Percentiles rank a stretch among this genome's conserved stretches.
Conservation (phyloP, 2,797 vertebrate genomes). For the Alectoris magna region DNA sequence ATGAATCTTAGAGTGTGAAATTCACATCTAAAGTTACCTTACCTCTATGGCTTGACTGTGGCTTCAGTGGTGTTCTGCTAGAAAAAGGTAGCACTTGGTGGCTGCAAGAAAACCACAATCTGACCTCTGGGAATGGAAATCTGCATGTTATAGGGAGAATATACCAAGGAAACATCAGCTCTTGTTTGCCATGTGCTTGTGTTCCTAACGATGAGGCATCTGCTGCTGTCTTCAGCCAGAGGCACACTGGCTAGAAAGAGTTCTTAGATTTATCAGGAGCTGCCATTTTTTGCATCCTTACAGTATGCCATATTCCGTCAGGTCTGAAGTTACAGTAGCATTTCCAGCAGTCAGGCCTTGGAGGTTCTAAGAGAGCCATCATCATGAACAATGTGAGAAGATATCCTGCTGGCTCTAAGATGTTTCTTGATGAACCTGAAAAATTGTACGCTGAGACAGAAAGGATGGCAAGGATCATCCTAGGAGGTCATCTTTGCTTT, state of each 20-base stretch:
- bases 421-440: not conserved
- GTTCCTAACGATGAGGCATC: not conserved
- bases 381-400: not conserved
- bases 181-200: not conserved
- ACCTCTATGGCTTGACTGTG: not conserved
- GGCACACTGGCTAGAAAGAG: not conserved
- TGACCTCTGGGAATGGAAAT: not conserved
- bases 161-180: not conserved
- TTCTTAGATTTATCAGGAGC: not conserved
- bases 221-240: not conserved
- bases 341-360: not conserved
- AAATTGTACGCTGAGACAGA: not conserved
- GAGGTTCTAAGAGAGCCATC: not conserved
- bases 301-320: not conserved
- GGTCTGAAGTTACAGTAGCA: not conserved
- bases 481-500: constrained; percentile 10
- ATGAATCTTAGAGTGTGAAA: constrained; percentile 2
- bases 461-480: constrained; percentile 1
- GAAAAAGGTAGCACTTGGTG: not conserved
- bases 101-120: not conserved
- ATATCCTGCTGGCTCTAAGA: not conserved
- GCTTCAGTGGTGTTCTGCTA: not conserved
- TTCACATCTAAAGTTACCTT: not conserved
- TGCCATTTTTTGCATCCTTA: not conserved
- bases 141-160: not conserved